Base-by-base conservation (phyloP, 2,113 vertebrate species). In the Acrocephalus kingi region DNA sequence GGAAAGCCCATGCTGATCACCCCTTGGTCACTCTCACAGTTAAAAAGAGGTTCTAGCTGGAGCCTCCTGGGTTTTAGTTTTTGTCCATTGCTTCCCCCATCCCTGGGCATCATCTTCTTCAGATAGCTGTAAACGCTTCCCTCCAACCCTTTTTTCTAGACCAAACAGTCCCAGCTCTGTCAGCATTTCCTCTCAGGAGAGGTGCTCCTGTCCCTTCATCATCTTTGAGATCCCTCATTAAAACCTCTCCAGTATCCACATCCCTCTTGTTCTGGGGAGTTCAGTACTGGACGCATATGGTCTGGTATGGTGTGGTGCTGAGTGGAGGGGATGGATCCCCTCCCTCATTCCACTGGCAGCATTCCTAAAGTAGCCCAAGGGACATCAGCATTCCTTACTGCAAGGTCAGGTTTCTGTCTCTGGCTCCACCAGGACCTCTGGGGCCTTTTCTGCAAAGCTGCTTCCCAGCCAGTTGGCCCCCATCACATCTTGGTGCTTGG, bases 11-110 rank as follows among this genome's bases (percentile, higher is more conserved):
- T 35, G 16, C 31, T 3, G 4, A 25, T 25, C 13, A 43, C 35
- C 13, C 16, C 16, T 24, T 43, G 24, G 31, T 51, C 27, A 18
- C 8, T 41, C 33, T 24, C 35, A 31, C 0, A 0, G 20, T 51
- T n/a, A 23, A n/a, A 71, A 23, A 66, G 20, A 24, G 2, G 5
- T 48, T 77, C 33, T n/a, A 52, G 9, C 14, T 35, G 71, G 24
- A 71, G 28, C 14, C 15, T 64, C 14, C 14, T 14, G 7, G 63
- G 20, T 10, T 71, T 54, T 37, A 41, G 18, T 28, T 85, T 71
- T 52, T 71, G 21, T 14, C 37, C 21, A 17, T 20, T 82, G 5
- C 24, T 52, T 46, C 33, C 35, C 3, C 30, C 35, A 8, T 35
- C 33, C 45, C 37, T 58, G 15, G 33, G 7, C 20, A 39, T 52